Conservation (phyloP, 2,888 invertebrate species). For the Amphipoea lucens region DNA sequence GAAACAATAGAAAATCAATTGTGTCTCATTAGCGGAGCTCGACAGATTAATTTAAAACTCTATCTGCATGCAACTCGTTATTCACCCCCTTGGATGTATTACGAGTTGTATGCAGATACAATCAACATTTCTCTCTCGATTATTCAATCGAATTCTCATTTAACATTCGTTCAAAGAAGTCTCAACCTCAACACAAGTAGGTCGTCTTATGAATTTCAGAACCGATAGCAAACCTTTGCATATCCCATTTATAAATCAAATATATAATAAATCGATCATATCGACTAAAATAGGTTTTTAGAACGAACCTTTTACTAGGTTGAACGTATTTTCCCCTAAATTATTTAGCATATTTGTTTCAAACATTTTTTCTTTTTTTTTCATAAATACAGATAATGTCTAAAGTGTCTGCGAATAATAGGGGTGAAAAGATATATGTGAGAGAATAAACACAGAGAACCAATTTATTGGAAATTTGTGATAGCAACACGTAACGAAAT, state of each 20-base stretch:
- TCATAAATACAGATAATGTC: slow-evolving; percentile 4
- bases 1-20: no score
- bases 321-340: not conserved
- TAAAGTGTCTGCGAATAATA: slow-evolving; percentile 39
- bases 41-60: not conserved
- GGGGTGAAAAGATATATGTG: slow-evolving; percentile 43
- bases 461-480: slow-evolving; percentile 60
- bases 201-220: slow-evolving; percentile 30
- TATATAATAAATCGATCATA: slow-evolving; percentile 17
- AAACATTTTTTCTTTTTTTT: slow-evolving; percentile 11
- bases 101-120: not conserved
- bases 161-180: not conserved
- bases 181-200: slow-evolving; percentile 23
- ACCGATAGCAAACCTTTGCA: slow-evolving; percentile 34
- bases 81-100: not conserved
- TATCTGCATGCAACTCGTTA: not conserved
- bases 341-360: slow-evolving; percentile 12
- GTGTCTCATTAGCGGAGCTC: no score
- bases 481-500: slow-evolving; percentile 33
- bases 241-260: not conserved
- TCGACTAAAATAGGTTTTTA: slow-evolving; percentile 5
- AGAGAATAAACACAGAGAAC: slow-evolving; percentile 39
- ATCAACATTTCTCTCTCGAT: slow-evolving; percentile 14
- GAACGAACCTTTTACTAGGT: slow-evolving; percentile 11
- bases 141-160: slow-evolving; percentile 21